Percentiles rank a stretch among this genome's conserved stretches.
Evolutionary conservation across 2,797 vertebrate genomes (phyloP).

Genomic region (Tachyglossus aculeatus): DNA sequence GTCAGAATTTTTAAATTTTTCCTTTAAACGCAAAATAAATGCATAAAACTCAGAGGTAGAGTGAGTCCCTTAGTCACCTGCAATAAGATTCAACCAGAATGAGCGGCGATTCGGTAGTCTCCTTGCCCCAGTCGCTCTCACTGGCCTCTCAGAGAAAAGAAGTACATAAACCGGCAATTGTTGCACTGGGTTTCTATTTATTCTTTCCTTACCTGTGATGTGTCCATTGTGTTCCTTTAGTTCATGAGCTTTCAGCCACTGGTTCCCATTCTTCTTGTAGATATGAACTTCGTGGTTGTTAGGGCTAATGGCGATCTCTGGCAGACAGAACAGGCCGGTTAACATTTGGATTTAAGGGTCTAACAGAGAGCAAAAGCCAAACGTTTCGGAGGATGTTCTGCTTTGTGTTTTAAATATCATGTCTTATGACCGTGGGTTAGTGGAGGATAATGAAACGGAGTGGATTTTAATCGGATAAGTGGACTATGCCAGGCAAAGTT

Average conservation of each 20-base stretch:
- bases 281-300: slow-evolving; percentile 99
- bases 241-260: slow-evolving; percentile 96
- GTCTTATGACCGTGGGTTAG: too few species aligned
- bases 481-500: too few species aligned
- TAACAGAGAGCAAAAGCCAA: too few species aligned
- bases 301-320: slow-evolving; percentile 98
- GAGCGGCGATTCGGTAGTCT: not conserved
- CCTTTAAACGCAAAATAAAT: not conserved
- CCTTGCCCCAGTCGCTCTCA: too few species aligned
- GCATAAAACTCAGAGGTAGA: not conserved
- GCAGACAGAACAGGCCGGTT: slow-evolving; percentile 42
- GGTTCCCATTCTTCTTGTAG: slow-evolving; percentile 96
- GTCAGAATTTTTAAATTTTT: too few species aligned
- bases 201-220: slow-evolving; percentile 87
- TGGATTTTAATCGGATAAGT: too few species aligned
- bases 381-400: too few species aligned
- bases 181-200: not conserved
- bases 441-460: too few species aligned
- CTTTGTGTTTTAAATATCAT: too few species aligned
- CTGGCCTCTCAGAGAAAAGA: not conserved
- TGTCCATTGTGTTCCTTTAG: slow-evolving; percentile 98
- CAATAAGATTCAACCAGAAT: not conserved
- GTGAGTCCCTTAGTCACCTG: not conserved
- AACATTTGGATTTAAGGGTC: too few species aligned
- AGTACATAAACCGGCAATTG: not conserved